Conservation (phyloP, 1,140 invertebrate genomes). For the Bombus difficillimus region DNA sequence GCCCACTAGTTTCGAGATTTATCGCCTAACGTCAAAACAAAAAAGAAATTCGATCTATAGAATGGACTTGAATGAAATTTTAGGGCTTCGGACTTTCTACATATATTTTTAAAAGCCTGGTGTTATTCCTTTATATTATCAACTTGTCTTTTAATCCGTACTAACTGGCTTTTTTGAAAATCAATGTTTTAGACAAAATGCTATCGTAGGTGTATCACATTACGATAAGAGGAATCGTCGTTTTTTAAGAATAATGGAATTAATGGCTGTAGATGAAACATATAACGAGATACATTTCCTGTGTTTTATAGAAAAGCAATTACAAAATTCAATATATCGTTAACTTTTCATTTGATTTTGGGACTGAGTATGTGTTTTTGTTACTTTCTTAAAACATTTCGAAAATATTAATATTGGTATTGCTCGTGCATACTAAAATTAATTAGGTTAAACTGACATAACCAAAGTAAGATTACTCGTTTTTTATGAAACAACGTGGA, state of each 20-base stretch:
- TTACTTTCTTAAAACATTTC: too few relatives aligned
- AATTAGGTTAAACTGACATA: too few relatives aligned
- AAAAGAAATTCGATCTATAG: constrained; percentile 30
- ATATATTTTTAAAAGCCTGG: not conserved
- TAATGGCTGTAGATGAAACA: not conserved
- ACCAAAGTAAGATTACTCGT: too few relatives aligned
- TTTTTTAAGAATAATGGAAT: constrained; percentile 40
- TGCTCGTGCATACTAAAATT: too few relatives aligned
- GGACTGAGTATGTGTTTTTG: too few relatives aligned
- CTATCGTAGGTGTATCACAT: constrained; percentile 27
- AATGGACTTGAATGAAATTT: not conserved
- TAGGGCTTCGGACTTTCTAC: not conserved
- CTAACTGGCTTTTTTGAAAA: not conserved
- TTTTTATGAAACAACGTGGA: too few relatives aligned
- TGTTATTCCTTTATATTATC: too few relatives aligned
- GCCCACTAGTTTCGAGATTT: constrained; percentile 56
- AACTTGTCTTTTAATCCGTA: not conserved
- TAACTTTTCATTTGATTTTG: too few relatives aligned
- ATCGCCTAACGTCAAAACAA: constrained; percentile 54
- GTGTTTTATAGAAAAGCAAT: too few relatives aligned
- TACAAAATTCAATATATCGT: too few relatives aligned
- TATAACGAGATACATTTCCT: too few relatives aligned
- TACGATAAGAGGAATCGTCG: constrained; percentile 47
- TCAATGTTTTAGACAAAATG: not conserved
- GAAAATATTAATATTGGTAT: too few relatives aligned